A percentile compares a stretch with the other conserved stretches of the same genome.
These are phyloP conservation scores for Pollicipes pollicipes DNA, from an alignment of 1,140 invertebrate genomes.

Conservation along the genomic window DNA sequence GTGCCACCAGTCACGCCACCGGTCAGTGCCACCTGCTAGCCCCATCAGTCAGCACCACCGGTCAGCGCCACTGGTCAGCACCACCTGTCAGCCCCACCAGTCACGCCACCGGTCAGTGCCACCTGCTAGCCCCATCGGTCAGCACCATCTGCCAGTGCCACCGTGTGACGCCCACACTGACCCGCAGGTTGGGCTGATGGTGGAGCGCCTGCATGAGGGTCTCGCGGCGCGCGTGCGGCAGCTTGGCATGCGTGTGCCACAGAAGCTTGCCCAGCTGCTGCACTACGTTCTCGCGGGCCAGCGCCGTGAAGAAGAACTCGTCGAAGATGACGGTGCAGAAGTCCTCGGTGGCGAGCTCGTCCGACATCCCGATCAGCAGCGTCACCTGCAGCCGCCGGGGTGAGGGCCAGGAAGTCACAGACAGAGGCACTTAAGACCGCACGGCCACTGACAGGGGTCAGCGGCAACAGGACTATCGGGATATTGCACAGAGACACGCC, in stretches of 20 bases:
- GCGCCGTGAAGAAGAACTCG: conserved; percentile 81
- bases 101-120: no score
- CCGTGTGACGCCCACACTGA: no score
- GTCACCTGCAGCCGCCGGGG: conserved; percentile 43
- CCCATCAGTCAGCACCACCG: no score
- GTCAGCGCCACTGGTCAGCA: not conserved
- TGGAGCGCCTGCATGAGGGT: conserved; percentile 72
- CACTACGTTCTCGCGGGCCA: conserved; percentile 78
- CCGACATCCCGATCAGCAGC: conserved; percentile 65
- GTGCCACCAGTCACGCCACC: no score
- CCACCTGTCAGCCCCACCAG: not conserved
- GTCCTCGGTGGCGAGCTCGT: conserved; percentile 83
- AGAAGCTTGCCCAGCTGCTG: conserved; percentile 78
- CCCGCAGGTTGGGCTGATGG: conserved; percentile 23
- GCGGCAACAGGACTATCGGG: no score
- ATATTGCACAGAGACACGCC: no score
- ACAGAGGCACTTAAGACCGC: no score
- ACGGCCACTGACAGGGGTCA: no score
- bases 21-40: no score
- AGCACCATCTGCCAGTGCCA: no score
- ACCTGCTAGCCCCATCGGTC: no score
- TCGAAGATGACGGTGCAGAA: conserved; percentile 92
- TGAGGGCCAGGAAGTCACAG: not conserved
- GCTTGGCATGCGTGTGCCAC: conserved; percentile 76
- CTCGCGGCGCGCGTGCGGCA: conserved; percentile 57